Evolutionary conservation across 2,797 vertebrate species (phyloP), one percentile per base, ranked within the genome.

Genomic region (Rhinatrema bivittatum): DNA sequence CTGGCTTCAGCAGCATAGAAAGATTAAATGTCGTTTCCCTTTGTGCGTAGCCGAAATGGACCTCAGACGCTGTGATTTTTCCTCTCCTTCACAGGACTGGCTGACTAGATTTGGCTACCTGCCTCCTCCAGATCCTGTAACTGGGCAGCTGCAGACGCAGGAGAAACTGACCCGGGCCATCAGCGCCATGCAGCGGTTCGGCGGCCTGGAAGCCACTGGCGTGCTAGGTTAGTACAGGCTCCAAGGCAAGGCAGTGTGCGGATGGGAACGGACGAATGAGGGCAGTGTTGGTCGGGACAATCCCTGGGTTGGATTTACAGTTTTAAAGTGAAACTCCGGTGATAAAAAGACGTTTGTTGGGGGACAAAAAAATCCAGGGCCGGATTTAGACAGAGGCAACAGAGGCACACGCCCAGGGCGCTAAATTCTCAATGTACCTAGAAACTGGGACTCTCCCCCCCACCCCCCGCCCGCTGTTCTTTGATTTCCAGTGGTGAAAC

Each of bases 61-160:
- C n/a, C n/a, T n/a, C n/a, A n/a, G n/a, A n/a, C n/a, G n/a, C n/a
- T n/a, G n/a, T n/a, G n/a, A 61, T 17, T 9, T 32, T 13, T n/a
- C 2, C 5, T 11, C 40, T 48, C 10, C 50, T 46, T 39, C 12
- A 10, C 56, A 99, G 96, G 94, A 94, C 65, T 99, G 96, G 96
- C 77, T 99, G 70, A 94, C 77, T 27, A 91, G 77, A 54, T 99
- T 97, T 20, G 96, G 95, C 20, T 99, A 99, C 62, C 88, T 99
- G 52, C 92, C 91, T 1, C 87, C 90, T 0, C 72, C 87, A 0
- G 90, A 94, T 52, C 89, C 91, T 0, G 62, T 85, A 12, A 87
- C 88, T 0, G 91, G 91, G 21, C 91, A 85, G 48, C 85, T 93
- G 21, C 94, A 91, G 78, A 94, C 87, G 0, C 91, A 87, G 57